A percentile compares a stretch with the other conserved stretches of the same genome.
Conservation (phyloP, 2,113 vertebrate species). For the Thunnus thynnus region DNA sequence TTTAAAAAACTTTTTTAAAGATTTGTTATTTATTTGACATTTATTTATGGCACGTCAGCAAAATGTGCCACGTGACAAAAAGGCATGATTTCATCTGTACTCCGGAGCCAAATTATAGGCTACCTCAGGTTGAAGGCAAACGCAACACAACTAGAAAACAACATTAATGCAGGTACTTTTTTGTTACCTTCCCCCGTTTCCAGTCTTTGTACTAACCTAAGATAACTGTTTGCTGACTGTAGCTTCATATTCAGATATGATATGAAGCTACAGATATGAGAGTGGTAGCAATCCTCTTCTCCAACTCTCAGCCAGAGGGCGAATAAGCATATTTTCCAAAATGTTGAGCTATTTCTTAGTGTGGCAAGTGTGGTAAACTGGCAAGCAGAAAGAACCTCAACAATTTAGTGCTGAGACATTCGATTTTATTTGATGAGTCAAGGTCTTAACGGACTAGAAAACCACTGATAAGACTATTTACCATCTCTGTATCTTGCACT, state of each 20-base stretch:
- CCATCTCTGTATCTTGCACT: conserved; percentile 91
- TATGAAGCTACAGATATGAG: too few relatives aligned
- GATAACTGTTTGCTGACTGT: too few relatives aligned
- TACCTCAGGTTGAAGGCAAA: too few relatives aligned
- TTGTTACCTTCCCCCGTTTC: too few relatives aligned
- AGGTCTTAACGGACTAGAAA: not conserved
- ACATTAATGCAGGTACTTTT: too few relatives aligned
- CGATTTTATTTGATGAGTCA: not conserved
- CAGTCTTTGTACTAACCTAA: not conserved
- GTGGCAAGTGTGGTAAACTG: not conserved
- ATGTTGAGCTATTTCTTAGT: not conserved
- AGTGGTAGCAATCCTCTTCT: not conserved
- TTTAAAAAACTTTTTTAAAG: not conserved
- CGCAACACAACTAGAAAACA: too few relatives aligned
- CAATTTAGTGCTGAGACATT: not conserved
- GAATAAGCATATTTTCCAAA: not conserved
- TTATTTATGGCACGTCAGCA: not conserved
- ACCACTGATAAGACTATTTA: conserved; percentile 64
- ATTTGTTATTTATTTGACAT: not conserved
- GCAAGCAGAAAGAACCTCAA: not conserved
- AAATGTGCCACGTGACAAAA: too few relatives aligned
- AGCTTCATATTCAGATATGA: too few relatives aligned
- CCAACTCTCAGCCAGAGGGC: not conserved
- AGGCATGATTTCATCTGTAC: too few relatives aligned
- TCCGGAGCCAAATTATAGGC: too few relatives aligned